Evolutionary conservation across 2,888 invertebrate genomes (phyloP), one percentile per base, ranked within the genome.

Genomic region (Exephanes ischioxanthus): DNA sequence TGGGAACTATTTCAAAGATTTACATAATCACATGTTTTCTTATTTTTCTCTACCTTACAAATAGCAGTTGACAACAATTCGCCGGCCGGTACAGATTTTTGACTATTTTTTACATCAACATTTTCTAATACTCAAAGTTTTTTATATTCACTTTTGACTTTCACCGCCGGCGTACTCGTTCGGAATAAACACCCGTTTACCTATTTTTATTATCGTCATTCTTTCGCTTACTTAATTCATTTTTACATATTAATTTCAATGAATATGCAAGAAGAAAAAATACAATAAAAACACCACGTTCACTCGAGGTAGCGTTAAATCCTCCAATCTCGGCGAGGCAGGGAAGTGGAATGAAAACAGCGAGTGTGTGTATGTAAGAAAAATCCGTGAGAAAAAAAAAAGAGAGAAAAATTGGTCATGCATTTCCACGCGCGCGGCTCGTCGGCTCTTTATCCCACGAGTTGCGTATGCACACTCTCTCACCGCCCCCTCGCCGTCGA

Each of bases 401-500:
- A 1, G 22, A 6, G 37, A 11, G 55, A 80, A 45, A 41, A 41
- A 22, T 19, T 41, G 45, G 45, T 73, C 55, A n/a, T 48, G 30
- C 61, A 33, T 67, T 58, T 9, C 41, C n/a, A 30, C 19, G 67
- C 14, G 26, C 61, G 61, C 14, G 26, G 26, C 55, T 73, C 22
- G 22, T 61, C 66, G 33, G 51, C 2, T 66, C 66, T 80, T 73
- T 67, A 67, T 80, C 80, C 80, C 80, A 80, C 73, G 80, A 73
- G 41, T 73, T 41, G 53, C 26, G 26, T 30, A 16, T 19, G 19
- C 22, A 14, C 45, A 41, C 19, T 55, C 9, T 33, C 72, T 63
- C 55, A 30, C 53, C 14, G 45, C 63, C 45, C 22, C 68, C 26
- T 70, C 63, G 41, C 7, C 75, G 63, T 81, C 76, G 53, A 66